A percentile compares a stretch with the other conserved stretches of the same genome.
These are phyloP conservation scores for Micropoecilia bifurca DNA, from an alignment of 2,797 vertebrate species.

Conservation along the genomic window DNA sequence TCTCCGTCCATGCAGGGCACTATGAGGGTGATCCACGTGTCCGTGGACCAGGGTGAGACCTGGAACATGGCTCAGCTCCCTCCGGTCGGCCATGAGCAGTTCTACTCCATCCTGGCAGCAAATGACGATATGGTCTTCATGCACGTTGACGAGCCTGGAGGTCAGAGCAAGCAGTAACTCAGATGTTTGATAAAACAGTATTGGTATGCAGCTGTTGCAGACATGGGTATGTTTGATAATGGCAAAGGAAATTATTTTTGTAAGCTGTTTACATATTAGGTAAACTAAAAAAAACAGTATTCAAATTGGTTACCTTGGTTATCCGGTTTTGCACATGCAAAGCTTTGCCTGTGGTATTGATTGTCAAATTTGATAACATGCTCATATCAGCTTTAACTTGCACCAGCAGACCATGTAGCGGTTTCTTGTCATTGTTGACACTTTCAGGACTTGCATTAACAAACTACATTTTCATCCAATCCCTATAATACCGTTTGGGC, in stretches of 20 bases:
- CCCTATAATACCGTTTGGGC: background rate
- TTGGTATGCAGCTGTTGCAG: background rate
- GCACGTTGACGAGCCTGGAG: constrained; percentile 94
- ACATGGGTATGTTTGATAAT: background rate
- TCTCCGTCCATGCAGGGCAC: constrained; percentile 66
- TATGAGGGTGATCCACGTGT: constrained; percentile 89
- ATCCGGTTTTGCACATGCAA: background rate
- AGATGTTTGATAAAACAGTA: background rate
- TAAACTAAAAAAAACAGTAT: background rate
- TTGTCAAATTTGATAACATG: background rate
- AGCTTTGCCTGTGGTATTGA: background rate
- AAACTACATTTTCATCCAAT: background rate
- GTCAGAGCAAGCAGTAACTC: constrained; percentile 71
- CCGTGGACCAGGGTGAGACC: constrained; percentile 87
- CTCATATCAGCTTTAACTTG: background rate
- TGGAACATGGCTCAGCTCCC: constrained; percentile 97
- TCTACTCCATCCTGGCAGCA: constrained; percentile 94
- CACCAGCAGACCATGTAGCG: background rate
- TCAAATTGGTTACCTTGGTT: background rate
- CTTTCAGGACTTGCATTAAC: background rate
- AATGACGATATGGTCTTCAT: constrained; percentile 96
- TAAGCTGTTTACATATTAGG: background rate
- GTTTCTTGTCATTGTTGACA: background rate
- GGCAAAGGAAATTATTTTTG: background rate
- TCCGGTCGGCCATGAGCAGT: constrained; percentile 92